Conservation (phyloP, 2,113 vertebrate species). For the Rhinolophus ferrumequinum region DNA sequence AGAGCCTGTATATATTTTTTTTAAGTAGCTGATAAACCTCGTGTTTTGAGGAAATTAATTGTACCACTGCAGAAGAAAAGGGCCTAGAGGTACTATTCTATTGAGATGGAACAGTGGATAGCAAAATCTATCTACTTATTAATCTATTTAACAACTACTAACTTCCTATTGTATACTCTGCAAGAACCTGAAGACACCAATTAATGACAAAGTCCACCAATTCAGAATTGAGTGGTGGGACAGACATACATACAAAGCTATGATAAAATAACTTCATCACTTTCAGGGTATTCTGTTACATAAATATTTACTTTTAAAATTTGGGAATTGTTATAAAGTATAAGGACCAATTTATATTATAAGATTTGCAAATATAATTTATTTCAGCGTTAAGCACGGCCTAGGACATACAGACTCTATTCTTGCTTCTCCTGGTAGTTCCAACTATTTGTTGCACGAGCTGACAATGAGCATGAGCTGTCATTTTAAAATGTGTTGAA, state of each 20-base stretch:
- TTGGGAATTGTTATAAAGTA: background rate
- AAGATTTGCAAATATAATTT: background rate
- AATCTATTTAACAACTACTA: background rate
- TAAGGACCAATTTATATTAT: background rate
- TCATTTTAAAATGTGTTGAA: slow-evolving; percentile 59
- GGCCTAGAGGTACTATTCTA: background rate
- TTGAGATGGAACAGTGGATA: slow-evolving; percentile 12
- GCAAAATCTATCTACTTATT: background rate
- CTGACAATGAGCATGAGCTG: slow-evolving; percentile 34
- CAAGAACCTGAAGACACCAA: background rate
- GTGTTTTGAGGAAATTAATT: slow-evolving; percentile 35
- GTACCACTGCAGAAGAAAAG: background rate
- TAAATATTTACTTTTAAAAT: background rate
- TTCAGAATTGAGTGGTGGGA: background rate
- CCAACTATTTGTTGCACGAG: slow-evolving; percentile 1
- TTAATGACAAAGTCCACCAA: background rate
- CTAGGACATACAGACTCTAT: background rate
- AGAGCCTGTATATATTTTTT: background rate
- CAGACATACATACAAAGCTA: background rate
- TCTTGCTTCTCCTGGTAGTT: background rate
- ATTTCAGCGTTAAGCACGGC: background rate
- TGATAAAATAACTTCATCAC: background rate
- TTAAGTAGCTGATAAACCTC: slow-evolving; percentile 9
- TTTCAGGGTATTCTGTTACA: background rate
- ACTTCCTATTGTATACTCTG: background rate